A percentile compares a stretch with the other conserved stretches of the same genome.
phyloP scores from a whole-genome alignment of 2,113 vertebrate genomes.

The Scolopax mira region DNA sequence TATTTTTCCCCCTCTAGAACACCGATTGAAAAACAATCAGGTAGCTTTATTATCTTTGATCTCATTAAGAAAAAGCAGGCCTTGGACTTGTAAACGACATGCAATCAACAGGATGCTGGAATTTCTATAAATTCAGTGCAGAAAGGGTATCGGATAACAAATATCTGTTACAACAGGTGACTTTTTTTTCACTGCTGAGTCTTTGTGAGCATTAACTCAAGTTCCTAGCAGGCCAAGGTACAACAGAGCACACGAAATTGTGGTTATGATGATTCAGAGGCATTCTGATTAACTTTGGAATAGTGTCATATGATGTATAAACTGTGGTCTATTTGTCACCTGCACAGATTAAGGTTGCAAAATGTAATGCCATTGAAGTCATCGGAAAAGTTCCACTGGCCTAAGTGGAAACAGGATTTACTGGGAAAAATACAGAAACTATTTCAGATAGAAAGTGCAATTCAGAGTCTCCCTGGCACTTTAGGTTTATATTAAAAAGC shows the following conservation, averaged over 20 bases:
- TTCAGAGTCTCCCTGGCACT: background rate
- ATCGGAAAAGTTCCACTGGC: background rate
- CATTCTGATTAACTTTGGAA: background rate
- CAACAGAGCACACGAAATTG: background rate
- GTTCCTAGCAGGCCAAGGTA: background rate
- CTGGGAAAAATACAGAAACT: background rate
- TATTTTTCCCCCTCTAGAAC: rapidly evolving
- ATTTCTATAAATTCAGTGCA: background rate
- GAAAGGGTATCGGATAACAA: background rate
- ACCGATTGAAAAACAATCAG: background rate
- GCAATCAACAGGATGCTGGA: background rate
- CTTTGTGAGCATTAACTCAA: background rate
- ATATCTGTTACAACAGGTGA: background rate
- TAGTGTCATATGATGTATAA: background rate
- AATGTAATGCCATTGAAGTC: background rate
- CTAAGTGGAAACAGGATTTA: background rate
- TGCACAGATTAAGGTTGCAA: background rate
- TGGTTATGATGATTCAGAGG: background rate
- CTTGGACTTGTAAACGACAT: background rate
- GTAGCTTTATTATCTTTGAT: background rate
- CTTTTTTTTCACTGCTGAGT: background rate
- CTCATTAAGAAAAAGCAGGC: background rate
- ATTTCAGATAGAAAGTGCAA: background rate
- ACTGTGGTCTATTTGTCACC: background rate
- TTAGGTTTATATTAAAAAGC: background rate